These are phyloP conservation scores for Enteromius paludinosus DNA, from an alignment of 2,797 vertebrate species.

Conservation along the genomic window DNA sequence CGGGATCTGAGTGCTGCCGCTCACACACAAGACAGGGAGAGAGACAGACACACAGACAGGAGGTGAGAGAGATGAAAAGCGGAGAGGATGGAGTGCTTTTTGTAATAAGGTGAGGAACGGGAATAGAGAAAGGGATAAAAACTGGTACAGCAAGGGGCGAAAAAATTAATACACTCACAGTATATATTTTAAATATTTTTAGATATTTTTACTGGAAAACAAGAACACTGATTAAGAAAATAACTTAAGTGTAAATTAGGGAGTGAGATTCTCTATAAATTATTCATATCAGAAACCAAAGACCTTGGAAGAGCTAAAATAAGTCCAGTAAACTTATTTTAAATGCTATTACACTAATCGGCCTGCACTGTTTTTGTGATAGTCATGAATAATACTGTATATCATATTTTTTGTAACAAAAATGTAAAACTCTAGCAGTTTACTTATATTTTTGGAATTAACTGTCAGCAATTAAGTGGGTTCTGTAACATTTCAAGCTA, in stretches of 20 bases:
- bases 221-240: not conserved
- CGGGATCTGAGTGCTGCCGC: constrained; percentile 33
- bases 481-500: not conserved
- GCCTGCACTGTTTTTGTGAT: not conserved
- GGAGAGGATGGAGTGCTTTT: constrained; percentile 57
- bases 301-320: not conserved
- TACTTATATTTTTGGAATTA: not conserved
- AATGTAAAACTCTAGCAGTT: not conserved
- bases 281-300: not conserved
- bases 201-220: not conserved
- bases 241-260: not conserved
- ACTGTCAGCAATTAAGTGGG: not conserved
- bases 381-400: not conserved
- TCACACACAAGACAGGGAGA: not conserved
- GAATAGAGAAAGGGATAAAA: constrained; percentile 44
- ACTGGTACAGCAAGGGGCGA: constrained; percentile 26
- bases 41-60: constrained; percentile 19
- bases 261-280: not conserved
- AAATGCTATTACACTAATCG: not conserved
- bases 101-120: constrained; percentile 54
- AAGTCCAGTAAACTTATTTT: not conserved
- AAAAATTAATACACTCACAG: not conserved
- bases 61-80: constrained; percentile 50
- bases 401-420: not conserved
- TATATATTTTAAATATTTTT: not conserved